Evolutionary conservation across 2,888 invertebrate species (phyloP).

Genomic region (Oithona nana): DNA sequence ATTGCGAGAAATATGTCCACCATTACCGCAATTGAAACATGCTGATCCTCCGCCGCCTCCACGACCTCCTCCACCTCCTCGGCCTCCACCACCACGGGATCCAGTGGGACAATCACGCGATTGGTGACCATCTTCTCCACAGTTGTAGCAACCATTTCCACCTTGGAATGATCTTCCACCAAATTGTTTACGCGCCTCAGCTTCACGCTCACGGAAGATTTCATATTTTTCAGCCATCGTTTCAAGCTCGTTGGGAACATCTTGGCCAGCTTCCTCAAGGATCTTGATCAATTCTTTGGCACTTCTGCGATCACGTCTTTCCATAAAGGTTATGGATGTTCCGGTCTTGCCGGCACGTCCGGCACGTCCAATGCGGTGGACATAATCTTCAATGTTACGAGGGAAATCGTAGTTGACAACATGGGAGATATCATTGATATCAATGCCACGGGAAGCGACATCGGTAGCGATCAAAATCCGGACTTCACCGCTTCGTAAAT

Average conservation of each 20-base stretch:
- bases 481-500: conserved; percentile 57
- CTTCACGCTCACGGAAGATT: neutral
- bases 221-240: conserved; percentile 1
- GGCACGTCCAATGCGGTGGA: conserved; percentile 85
- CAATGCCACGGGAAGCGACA: conserved; percentile 81
- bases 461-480: conserved; percentile 80
- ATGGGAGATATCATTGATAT: conserved; percentile 70
- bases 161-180: neutral
- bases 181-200: neutral
- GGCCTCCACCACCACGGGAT: neutral
- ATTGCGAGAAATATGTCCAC: neutral
- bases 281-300: conserved; percentile 64
- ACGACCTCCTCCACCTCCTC: neutral
- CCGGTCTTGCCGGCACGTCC: conserved; percentile 77
- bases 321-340: conserved; percentile 58
- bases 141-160: neutral
- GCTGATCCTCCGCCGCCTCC: neutral
- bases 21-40: neutral
- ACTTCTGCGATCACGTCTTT: conserved; percentile 52
- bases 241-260: conserved; percentile 18
- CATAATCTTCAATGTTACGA: conserved; percentile 82
- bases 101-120: neutral
- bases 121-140: neutral
- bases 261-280: conserved; percentile 59
- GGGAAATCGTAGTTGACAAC: conserved; percentile 88